Evolutionary conservation across 2,113 vertebrate species (phyloP).

Genomic region (Epinephelus fuscoguttatus): DNA sequence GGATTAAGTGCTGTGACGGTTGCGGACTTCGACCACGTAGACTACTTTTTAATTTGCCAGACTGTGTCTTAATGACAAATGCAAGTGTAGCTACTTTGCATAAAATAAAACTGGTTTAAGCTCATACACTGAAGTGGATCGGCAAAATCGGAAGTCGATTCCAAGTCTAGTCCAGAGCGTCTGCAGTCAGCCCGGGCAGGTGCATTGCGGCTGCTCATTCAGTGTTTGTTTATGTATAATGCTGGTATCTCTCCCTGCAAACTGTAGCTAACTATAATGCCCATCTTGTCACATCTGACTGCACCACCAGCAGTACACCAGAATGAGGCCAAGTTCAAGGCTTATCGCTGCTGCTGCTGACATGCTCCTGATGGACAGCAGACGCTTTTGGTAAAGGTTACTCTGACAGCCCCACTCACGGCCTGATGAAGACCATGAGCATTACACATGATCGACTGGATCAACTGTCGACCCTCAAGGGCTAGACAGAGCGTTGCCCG

Average conservation of each 20-base stretch:
- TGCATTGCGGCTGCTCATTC: not conserved
- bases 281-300: not conserved
- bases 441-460: conserved; percentile 6
- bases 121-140: no score
- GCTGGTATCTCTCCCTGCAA: not conserved
- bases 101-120: no score
- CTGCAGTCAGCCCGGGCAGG: no score
- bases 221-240: not conserved
- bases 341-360: conserved; percentile 71
- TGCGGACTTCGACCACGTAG: no score
- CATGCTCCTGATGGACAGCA: conserved; percentile 63
- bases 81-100: no score
- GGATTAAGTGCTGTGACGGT: no score
- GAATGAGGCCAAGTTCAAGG: conserved; percentile 22
- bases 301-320: not conserved
- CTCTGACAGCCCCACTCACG: conserved; percentile 49
- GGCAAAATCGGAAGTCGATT: no score
- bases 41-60: no score
- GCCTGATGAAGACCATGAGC: conserved; percentile 47
- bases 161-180: no score
- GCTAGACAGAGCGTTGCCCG: conserved; percentile 10
- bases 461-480: not conserved
- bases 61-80: no score
- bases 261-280: not conserved
- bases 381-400: conserved; percentile 67